phyloP scores from a whole-genome alignment of 2,113 vertebrate species.

The Phasianus colchicus region DNA sequence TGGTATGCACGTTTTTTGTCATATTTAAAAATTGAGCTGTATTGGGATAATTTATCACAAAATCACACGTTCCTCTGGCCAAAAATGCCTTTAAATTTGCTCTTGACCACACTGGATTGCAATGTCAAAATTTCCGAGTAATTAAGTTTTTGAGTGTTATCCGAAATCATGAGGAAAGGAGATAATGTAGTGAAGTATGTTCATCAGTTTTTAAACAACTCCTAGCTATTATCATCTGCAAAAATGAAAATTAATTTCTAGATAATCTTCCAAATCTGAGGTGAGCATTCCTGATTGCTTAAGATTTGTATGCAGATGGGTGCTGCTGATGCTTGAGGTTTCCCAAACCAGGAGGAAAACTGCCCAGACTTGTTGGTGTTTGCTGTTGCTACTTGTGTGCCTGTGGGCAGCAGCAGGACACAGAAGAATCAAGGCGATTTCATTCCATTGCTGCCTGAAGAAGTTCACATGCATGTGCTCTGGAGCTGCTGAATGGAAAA shows the following conservation, averaged over 20 bases:
- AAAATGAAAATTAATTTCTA: neutral
- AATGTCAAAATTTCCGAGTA: neutral
- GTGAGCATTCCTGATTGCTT: neutral
- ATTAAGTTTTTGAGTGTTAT: neutral
- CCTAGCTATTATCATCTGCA: neutral
- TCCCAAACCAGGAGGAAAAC: neutral
- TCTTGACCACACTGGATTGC: neutral
- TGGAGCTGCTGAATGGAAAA: neutral
- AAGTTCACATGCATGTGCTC: neutral
- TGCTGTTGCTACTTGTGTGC: neutral
- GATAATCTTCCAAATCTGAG: neutral
- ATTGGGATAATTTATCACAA: neutral
- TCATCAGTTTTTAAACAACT: neutral
- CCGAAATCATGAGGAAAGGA: neutral
- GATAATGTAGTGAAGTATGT: neutral
- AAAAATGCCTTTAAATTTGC: neutral
- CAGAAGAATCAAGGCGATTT: conserved; percentile 16
- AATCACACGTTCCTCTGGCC: neutral
- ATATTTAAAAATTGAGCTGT: neutral
- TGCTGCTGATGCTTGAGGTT: conserved; percentile 16
- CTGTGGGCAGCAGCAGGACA: neutral
- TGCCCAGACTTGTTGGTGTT: neutral
- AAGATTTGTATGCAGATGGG: neutral
- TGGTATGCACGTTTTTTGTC: neutral
- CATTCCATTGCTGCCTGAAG: neutral